Evolutionary conservation across 1,140 invertebrate genomes (phyloP).

Genomic region (Drosophila pruinosa): DNA sequence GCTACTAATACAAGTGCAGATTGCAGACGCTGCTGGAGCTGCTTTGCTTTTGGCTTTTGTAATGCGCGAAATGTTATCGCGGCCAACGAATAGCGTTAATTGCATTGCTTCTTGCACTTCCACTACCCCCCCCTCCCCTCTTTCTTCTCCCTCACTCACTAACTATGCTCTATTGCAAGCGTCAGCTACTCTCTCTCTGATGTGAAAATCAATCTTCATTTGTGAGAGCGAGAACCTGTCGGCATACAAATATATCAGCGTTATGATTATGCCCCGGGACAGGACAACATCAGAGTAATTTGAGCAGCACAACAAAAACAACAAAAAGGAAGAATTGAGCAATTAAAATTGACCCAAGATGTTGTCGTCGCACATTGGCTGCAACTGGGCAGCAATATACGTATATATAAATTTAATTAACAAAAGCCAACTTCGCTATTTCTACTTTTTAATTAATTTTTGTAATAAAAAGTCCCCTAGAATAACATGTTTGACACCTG

Average conservation of each 20-base stretch:
- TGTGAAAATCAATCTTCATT: constrained; percentile 46
- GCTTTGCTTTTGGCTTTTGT: constrained; percentile 32
- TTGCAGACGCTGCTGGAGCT: constrained; percentile 9
- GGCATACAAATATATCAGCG: constrained; percentile 29
- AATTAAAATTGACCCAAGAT: constrained; percentile 77
- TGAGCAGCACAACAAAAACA: constrained; percentile 32
- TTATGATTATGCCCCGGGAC: constrained; percentile 31
- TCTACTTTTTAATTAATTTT: no score
- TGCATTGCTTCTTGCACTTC: constrained; percentile 36
- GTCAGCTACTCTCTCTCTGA: constrained; percentile 22
- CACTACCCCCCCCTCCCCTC: no score
- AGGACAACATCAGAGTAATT: constrained; percentile 28
- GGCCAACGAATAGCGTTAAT: constrained; percentile 56
- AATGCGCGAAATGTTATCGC: constrained; percentile 50
- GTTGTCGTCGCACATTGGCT: constrained; percentile 39
- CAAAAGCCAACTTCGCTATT: no score
- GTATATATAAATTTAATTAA: no score
- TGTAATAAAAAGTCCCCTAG: no score
- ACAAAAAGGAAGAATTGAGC: constrained; percentile 36
- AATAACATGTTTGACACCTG: no score
- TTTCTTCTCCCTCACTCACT: background rate
- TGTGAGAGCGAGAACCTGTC: constrained; percentile 15
- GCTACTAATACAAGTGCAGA: constrained; percentile 5
- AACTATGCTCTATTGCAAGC: constrained; percentile 19
- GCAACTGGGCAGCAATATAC: no score